Evolutionary conservation across 2,888 invertebrate species (phyloP).

Genomic region (Nymphalis polychloros): DNA sequence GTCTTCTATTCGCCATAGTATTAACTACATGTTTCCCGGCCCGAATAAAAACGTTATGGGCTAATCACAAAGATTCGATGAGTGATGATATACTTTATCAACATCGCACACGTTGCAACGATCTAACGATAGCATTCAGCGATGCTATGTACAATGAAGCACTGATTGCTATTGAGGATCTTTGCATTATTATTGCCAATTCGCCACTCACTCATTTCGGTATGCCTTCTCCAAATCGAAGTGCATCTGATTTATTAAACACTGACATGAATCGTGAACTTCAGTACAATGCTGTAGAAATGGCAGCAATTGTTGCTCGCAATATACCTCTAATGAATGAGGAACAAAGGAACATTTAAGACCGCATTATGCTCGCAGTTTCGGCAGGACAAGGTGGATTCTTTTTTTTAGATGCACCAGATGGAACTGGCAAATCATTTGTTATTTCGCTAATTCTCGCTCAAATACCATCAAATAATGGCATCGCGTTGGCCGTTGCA

Average conservation of each 20-base stretch:
- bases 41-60: neutral
- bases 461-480: slow-evolving; percentile 1
- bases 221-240: slow-evolving; percentile 34
- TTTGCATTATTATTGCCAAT: slow-evolving; percentile 43
- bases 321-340: neutral
- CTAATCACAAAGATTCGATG: slow-evolving; percentile 39
- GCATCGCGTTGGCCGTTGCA: slow-evolving; percentile 36
- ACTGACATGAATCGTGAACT: too few relatives aligned
- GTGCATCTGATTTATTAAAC: slow-evolving; percentile 8
- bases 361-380: slow-evolving; percentile 36
- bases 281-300: too few relatives aligned
- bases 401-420: slow-evolving; percentile 30
- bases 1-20: slow-evolving; percentile 2
- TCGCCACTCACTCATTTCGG: slow-evolving; percentile 43
- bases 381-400: slow-evolving; percentile 37
- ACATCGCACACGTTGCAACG: neutral
- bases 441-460: slow-evolving; percentile 9
- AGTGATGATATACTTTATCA: slow-evolving; percentile 15
- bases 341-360: slow-evolving; percentile 22
- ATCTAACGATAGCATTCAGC: too few relatives aligned
- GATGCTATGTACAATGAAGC: slow-evolving; percentile 46
- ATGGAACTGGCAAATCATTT: slow-evolving; percentile 23
- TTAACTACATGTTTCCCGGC: slow-evolving; percentile 2
- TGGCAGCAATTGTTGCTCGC: too few relatives aligned
- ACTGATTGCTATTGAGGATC: slow-evolving; percentile 46